Conservation (phyloP, 2,888 invertebrate genomes). For the Amphimallon solstitiale region DNA sequence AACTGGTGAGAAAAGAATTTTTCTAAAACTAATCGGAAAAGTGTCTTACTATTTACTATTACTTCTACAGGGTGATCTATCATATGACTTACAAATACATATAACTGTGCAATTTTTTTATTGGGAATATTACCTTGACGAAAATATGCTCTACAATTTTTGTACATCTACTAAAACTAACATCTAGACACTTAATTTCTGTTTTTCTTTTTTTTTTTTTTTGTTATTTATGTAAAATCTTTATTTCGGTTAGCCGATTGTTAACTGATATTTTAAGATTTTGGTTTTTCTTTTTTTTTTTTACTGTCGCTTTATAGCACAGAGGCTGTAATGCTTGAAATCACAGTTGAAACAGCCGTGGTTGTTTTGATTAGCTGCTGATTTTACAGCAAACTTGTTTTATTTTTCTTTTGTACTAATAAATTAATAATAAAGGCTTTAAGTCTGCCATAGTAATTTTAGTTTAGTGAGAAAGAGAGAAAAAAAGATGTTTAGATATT, state of each 20-base stretch:
- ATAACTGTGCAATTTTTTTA: constrained; percentile 27
- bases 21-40: constrained; percentile 12
- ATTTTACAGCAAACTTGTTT: constrained; percentile 32
- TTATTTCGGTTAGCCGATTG: constrained; percentile 27
- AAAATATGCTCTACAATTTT: constrained; percentile 26
- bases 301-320: constrained; percentile 2
- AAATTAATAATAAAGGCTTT: constrained; percentile 23
- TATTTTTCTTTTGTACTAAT: constrained; percentile 18
- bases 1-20: constrained; percentile 10
- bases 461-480: constrained; percentile 8
- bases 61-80: constrained; percentile 33
- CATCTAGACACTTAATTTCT: constrained; percentile 2
- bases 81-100: constrained; percentile 17
- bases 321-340: constrained; percentile 21
- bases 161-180: constrained; percentile 6
- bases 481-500: constrained; percentile 11
- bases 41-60: constrained; percentile 29
- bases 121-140: constrained; percentile 7
- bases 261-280: constrained; percentile 36
- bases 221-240: constrained; percentile 9
- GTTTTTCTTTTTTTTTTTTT: too few species aligned
- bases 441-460: constrained; percentile 35
- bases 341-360: constrained; percentile 21
- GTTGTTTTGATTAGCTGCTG: constrained; percentile 23
- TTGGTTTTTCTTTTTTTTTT: background rate